A percentile compares a stretch with the other conserved stretches of the same genome.
Evolutionary conservation across 2,888 invertebrate species (phyloP).

Genomic region (Dusona sp.): DNA sequence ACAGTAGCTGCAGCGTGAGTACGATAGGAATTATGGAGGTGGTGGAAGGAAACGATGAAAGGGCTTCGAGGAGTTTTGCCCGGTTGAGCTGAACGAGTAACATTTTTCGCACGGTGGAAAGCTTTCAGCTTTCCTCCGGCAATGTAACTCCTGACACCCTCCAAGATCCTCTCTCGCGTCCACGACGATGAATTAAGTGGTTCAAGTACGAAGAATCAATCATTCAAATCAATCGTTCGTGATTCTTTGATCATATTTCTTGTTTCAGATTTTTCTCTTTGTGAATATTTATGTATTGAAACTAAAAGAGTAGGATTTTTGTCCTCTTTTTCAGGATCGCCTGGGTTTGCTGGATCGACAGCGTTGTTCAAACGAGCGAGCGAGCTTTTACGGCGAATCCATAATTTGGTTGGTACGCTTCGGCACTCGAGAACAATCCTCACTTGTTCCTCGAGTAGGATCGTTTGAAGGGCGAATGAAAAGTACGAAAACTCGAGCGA

Average conservation of each 20-base stretch:
- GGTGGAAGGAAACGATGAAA: constrained; percentile 54
- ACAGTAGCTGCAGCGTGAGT: constrained; percentile 65
- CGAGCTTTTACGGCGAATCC: constrained; percentile 62
- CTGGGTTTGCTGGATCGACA: constrained; percentile 28
- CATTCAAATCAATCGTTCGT: constrained; percentile 25
- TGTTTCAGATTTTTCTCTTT: not conserved
- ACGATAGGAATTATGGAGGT: constrained; percentile 60
- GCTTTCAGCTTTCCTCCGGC: constrained; percentile 58
- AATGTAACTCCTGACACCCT: constrained; percentile 54
- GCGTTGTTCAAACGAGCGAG: constrained; percentile 19
- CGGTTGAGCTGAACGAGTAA: constrained; percentile 58
- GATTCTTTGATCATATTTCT: not conserved
- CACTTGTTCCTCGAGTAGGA: not conserved
- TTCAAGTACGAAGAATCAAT: constrained; percentile 26
- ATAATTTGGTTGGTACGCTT: constrained; percentile 49
- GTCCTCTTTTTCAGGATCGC: not conserved
- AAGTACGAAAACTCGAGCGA: constrained; percentile 11
- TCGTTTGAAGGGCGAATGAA: not conserved
- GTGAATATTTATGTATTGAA: not conserved
- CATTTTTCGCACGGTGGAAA: constrained; percentile 65
- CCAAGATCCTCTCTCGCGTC: constrained; percentile 48
- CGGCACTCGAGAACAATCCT: constrained; percentile 43
- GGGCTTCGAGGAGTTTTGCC: constrained; percentile 61
- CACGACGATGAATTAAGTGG: constrained; percentile 34
- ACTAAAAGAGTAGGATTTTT: not conserved